Conservation (phyloP, 1,140 invertebrate genomes). For the Drosophila ercepeae region DNA sequence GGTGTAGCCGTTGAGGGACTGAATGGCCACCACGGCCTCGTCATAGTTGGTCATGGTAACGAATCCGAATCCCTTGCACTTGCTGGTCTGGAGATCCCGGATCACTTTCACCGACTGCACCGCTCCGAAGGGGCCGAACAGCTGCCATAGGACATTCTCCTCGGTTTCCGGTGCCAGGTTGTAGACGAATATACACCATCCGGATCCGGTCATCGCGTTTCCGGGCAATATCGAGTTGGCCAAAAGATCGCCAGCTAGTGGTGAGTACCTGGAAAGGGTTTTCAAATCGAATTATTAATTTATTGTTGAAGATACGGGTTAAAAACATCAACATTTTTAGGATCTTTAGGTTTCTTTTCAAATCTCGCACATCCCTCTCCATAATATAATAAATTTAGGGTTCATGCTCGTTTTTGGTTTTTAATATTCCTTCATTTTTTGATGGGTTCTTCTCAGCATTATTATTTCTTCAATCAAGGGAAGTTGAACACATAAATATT, state of each 20-base stretch:
- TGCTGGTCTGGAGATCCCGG: constrained; percentile 94
- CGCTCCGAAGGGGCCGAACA: constrained; percentile 96
- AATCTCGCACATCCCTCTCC: neutral
- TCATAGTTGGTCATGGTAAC: constrained; percentile 98
- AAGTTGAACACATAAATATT: neutral
- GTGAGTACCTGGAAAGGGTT: constrained; percentile 85
- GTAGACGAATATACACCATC: constrained; percentile 97
- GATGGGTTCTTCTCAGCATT: neutral
- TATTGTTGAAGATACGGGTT: neutral
- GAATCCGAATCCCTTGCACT: constrained; percentile 97
- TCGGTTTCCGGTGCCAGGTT: constrained; percentile 96
- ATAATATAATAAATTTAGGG: neutral
- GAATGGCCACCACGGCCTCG: constrained; percentile 94
- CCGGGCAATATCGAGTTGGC: constrained; percentile 90
- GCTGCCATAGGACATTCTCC: constrained; percentile 95
- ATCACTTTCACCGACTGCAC: constrained; percentile 96
- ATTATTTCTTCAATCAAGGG: neutral
- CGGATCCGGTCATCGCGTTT: constrained; percentile 89
- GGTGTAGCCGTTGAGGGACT: constrained; percentile 95
- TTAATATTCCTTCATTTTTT: neutral
- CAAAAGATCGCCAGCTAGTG: constrained; percentile 88
- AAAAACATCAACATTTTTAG: constrained; percentile 10
- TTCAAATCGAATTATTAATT: neutral
- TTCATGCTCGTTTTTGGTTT: constrained; percentile 1
- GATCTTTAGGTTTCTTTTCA: neutral